Evolutionary conservation across 2,797 vertebrate species (phyloP).

Genomic region (Thamnophis elegans): DNA sequence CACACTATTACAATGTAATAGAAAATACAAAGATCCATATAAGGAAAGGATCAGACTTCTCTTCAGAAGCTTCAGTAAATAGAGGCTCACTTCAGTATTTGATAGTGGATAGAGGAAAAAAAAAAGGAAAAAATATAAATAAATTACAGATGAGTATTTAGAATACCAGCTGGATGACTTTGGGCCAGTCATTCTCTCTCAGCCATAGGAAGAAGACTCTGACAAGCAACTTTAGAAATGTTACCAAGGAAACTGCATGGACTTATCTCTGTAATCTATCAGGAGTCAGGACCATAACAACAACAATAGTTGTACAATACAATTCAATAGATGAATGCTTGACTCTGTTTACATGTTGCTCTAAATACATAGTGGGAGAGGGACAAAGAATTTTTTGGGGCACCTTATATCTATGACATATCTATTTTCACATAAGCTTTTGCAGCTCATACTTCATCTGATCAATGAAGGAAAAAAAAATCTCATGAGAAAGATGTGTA

Average conservation of each 20-base stretch:
- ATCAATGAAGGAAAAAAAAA: background rate
- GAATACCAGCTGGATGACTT: background rate
- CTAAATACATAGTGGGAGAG: background rate
- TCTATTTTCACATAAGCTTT: background rate
- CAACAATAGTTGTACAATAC: background rate
- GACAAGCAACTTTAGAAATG: background rate
- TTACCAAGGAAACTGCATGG: background rate
- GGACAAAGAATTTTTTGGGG: background rate
- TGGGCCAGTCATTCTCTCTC: background rate
- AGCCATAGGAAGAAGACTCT: background rate
- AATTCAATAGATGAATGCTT: background rate
- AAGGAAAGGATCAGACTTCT: background rate
- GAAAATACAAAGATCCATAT: background rate
- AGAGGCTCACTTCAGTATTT: background rate
- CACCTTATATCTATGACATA: background rate
- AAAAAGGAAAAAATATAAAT: background rate
- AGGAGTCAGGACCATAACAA: background rate
- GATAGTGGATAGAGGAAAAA: background rate
- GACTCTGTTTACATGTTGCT: background rate
- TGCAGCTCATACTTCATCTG: background rate
- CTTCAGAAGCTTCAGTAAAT: background rate
- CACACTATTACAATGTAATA: background rate
- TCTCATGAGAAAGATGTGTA: background rate
- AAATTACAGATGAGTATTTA: background rate
- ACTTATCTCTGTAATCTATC: background rate